Percentiles rank a stretch among this genome's conserved stretches.
phyloP scores from a whole-genome alignment of 2,888 invertebrate species.

The Tinea trinotella region DNA sequence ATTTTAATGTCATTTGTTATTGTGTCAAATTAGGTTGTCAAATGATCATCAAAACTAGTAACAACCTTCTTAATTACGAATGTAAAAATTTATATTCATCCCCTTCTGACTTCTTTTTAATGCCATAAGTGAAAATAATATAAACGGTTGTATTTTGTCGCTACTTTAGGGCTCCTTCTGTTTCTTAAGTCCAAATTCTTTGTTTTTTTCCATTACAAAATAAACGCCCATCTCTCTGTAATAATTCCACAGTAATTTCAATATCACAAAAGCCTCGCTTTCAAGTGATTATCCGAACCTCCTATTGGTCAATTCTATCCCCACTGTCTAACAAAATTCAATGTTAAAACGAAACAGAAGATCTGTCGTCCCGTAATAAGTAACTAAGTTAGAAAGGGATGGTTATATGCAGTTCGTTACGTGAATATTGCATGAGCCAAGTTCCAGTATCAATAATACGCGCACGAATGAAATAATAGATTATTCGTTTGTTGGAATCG shows the following conservation, averaged over 20 bases:
- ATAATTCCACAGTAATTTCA: slow-evolving; percentile 69
- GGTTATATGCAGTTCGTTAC: slow-evolving; percentile 32
- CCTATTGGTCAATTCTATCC: slow-evolving; percentile 41
- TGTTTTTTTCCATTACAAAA: slow-evolving; percentile 67
- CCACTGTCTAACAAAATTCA: not conserved
- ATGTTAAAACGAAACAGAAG: not conserved
- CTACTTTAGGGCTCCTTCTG: too few relatives aligned
- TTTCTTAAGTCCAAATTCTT: too few relatives aligned
- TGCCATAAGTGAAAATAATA: too few relatives aligned
- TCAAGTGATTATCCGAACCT: slow-evolving; percentile 50
- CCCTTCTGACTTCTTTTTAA: too few relatives aligned
- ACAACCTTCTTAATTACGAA: too few relatives aligned
- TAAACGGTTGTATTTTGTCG: too few relatives aligned
- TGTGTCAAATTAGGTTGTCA: too few relatives aligned
- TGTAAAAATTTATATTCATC: too few relatives aligned
- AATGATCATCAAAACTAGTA: too few relatives aligned
- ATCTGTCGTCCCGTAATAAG: not conserved
- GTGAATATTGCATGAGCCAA: slow-evolving; percentile 63
- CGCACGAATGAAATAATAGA: slow-evolving; percentile 72
- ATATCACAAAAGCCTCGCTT: slow-evolving; percentile 46
- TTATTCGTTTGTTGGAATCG: slow-evolving; percentile 71
- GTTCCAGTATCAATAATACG: slow-evolving; percentile 68
- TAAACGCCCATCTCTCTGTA: slow-evolving; percentile 53
- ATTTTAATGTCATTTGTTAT: too few relatives aligned
- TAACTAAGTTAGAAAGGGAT: slow-evolving; percentile 41